Percentiles rank a stretch among this genome's conserved stretches.
Evolutionary conservation across 2,888 invertebrate species (phyloP).

Genomic region (Agrenia bidenticulata): DNA sequence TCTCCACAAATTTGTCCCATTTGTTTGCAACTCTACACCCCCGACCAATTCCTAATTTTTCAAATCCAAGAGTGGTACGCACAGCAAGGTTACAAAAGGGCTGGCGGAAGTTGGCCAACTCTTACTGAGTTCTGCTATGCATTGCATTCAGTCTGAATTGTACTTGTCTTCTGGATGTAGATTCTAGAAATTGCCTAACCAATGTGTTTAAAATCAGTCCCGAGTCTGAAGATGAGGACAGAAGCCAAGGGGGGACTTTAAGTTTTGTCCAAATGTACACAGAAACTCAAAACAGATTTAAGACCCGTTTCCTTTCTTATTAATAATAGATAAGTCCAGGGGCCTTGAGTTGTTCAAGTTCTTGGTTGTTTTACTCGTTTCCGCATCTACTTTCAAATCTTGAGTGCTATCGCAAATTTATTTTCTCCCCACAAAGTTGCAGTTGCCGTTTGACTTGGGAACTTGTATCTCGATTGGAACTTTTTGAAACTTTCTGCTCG

Average conservation of each 20-base stretch:
- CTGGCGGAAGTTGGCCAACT: constrained; percentile 20
- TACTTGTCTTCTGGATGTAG: no score
- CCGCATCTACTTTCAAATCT: no score
- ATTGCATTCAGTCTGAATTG: no score
- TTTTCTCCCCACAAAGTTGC: no score
- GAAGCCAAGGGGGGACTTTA: constrained; percentile 9
- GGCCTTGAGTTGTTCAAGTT: neutral
- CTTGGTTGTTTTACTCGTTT: neutral
- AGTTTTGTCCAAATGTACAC: neutral
- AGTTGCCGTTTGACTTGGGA: no score
- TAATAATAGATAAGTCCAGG: neutral
- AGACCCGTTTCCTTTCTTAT: constrained; percentile 1
- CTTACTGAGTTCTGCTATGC: no score
- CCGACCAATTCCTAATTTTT: neutral
- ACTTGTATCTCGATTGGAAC: no score
- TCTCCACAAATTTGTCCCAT: constrained; percentile 38
- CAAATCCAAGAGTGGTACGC: neutral
- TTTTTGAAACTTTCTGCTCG: no score
- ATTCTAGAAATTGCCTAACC: no score
- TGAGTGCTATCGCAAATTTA: no score
- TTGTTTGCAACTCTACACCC: constrained; percentile 29
- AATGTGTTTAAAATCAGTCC: constrained; percentile 14
- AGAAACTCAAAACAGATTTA: neutral
- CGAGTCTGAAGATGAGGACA: neutral
- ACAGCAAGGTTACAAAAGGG: neutral